phyloP scores from a whole-genome alignment of 2,888 invertebrate species.

The Patella caerulea region DNA sequence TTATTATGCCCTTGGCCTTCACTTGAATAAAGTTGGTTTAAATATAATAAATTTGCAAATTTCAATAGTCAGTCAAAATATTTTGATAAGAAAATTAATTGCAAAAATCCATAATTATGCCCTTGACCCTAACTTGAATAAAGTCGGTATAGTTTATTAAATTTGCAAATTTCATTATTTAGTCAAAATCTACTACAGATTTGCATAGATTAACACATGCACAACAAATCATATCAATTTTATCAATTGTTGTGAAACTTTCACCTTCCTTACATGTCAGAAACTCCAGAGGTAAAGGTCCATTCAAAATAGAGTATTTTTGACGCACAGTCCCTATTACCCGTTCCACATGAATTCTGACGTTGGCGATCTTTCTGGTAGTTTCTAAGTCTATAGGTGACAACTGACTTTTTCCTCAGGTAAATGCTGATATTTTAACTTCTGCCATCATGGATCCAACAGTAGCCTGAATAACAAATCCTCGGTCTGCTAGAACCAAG shows the following conservation, averaged over 20 bases:
- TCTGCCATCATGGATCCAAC: constrained; percentile 35
- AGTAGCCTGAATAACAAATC: constrained; percentile 41
- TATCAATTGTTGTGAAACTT: constrained; percentile 31
- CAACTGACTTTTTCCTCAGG: constrained; percentile 36
- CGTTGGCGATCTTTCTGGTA: constrained; percentile 37
- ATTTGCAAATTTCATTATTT: too few species aligned
- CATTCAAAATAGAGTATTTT: constrained; percentile 39
- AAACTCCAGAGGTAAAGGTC: constrained; percentile 33
- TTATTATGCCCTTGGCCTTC: too few species aligned
- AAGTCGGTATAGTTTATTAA: too few species aligned
- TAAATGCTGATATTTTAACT: constrained; percentile 42
- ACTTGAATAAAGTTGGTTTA: too few species aligned
- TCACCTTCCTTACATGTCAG: constrained; percentile 17
- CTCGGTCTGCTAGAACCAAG: constrained; percentile 41
- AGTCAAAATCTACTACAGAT: constrained; percentile 8
- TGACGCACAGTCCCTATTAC: constrained; percentile 39
- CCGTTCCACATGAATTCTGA: constrained; percentile 41
- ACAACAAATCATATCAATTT: constrained; percentile 37
- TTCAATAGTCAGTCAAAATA: too few species aligned
- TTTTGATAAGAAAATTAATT: too few species aligned
- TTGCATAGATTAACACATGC: constrained; percentile 17
- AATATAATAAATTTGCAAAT: too few species aligned
- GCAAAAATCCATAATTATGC: too few species aligned
- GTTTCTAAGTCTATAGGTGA: constrained; percentile 36
- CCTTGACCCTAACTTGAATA: too few species aligned